Evolutionary conservation across 2,888 invertebrate species (phyloP), one percentile per base, ranked within the genome.

Genomic region (Drosophila mulleri): DNA sequence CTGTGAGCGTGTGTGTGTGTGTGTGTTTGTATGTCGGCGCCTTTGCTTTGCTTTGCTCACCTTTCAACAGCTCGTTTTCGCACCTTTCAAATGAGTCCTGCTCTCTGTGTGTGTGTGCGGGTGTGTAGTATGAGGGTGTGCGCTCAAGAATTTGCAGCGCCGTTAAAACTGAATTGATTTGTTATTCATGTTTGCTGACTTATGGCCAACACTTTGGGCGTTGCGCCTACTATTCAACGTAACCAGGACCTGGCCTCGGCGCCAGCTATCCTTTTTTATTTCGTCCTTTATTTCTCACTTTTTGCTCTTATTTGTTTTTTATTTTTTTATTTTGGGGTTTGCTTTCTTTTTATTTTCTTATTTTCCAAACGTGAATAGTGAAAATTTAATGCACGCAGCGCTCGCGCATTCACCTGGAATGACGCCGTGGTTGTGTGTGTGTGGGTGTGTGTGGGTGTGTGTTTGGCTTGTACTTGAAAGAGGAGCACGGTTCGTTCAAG

Each of bases 161-260:
- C 72, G 78, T 85, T 86, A 82, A 90, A 89, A 86, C 83, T 75
- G 87, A 90, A 89, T 89, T 91, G 89, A 91, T 89, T 89, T 91
- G 91, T 91, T 89, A 89, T 91, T 91, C 89, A 89, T 89, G 89
- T 89, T 85, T 87, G 83, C 89, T 89, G 90, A 89, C 91, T 91
- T 89, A 89, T 89, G 83, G 91, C 82, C 88, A 89, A 85, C 89
- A 88, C 86, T 86, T 88, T 83, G 81, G 89, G 82, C 80, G 77
- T 75, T 79, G 88, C 77, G 88, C 84, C 84, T 85, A 89, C 84
- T 82, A 82, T 87, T 87, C 82, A 79, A 75, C 80, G 67, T 72
- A 75, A 63, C 73, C 73, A 79, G 63, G 63, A 71, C 63, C 70
- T 47, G 20, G 56, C 50, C 37, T 52, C 56, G 89, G 82, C 72